Percentiles rank a stretch among this genome's conserved stretches.
phyloP scores from a whole-genome alignment of 92 coral and sea anemone genomes.

The Pocillopora meandrina region DNA sequence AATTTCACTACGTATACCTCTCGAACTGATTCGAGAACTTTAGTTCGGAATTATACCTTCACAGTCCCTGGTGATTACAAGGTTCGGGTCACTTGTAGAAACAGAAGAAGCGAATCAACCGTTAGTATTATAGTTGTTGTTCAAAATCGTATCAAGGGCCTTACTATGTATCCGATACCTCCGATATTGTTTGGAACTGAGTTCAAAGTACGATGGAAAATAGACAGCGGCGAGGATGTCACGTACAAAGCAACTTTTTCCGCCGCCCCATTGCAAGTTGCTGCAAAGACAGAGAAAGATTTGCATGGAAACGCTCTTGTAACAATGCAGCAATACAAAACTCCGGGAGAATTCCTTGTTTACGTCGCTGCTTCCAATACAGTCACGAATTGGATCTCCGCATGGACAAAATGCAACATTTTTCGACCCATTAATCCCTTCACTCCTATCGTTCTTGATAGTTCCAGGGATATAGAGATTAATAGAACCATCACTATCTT shows the following conservation, averaged over 20 bases:
- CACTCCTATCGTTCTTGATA: conserved; percentile 14
- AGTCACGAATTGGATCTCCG: conserved; percentile 24
- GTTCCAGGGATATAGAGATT: conserved; percentile 37
- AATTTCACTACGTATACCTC: conserved; percentile 6
- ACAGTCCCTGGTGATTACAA: conserved; percentile 36
- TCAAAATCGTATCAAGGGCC: conserved; percentile 46
- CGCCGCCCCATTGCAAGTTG: not conserved
- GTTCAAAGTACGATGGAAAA: conserved; percentile 50
- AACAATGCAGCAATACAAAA: conserved; percentile 44
- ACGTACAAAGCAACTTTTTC: conserved; percentile 43
- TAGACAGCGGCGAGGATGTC: conserved; percentile 50
- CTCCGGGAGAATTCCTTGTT: conserved; percentile 52
- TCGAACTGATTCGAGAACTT: not conserved
- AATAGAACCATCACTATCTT: conserved; percentile 51
- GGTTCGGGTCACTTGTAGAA: conserved; percentile 37
- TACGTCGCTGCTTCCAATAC: conserved; percentile 59
- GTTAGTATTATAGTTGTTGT: conserved; percentile 33
- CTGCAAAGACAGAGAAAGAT: conserved; percentile 25
- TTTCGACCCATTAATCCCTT: conserved; percentile 47
- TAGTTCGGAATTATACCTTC: conserved; percentile 37
- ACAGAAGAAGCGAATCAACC: conserved; percentile 47
- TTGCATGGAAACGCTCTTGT: conserved; percentile 40
- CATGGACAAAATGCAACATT: conserved; percentile 20
- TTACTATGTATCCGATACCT: conserved; percentile 41
- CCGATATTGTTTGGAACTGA: conserved; percentile 44